Evolutionary conservation across 2,797 vertebrate genomes (phyloP), one percentile per base, ranked within the genome.

Genomic region (Coilia nasus): DNA sequence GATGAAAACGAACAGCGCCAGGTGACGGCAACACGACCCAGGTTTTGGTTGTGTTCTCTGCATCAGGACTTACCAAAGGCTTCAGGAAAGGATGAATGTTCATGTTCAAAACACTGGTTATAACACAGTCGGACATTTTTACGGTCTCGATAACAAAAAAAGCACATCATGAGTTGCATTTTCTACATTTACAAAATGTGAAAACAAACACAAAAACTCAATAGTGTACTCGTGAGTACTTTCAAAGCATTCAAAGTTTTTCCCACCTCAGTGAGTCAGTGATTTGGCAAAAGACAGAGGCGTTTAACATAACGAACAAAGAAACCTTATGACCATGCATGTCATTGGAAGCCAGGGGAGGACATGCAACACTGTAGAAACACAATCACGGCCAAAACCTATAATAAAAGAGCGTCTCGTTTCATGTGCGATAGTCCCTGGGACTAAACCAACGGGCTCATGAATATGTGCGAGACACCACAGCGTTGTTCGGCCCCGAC

Each of bases 81-180:
- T 93, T 92, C 91, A 94, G 89, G 91, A 91, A 92, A 90, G 92
- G 87, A 93, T 94, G 91, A 95, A 94, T 96, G 94, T 95, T 91
- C 62, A 56, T 80, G n/a, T 84, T 31, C 71, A 44, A 6, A 78
- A 78, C 9, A 46, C 81, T 83, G 85, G 75, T 57, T 83, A 83
- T 56, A 81, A 85, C 64, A 56, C n/a, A 87, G 83, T 71, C 60
- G 28, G 83, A 81, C 67, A 12, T 84, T 89, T 82, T 84, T 84
- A 87, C 25, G 31, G 71, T 78, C 71, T 78, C 71, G 50, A 54
- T 2, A 54, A 54, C 3, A 44, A 15, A 5, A 41, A 21, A 78
- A 78, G 71, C 71, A 78, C 71, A 78, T 19, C 44, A 31, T 17
- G 28, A 78, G 71, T 78, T 78, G 71, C 67, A 35, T 78, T 41